These are phyloP conservation scores for Turnix velox DNA, from an alignment of 2,113 vertebrate species.

Conservation along the genomic window DNA sequence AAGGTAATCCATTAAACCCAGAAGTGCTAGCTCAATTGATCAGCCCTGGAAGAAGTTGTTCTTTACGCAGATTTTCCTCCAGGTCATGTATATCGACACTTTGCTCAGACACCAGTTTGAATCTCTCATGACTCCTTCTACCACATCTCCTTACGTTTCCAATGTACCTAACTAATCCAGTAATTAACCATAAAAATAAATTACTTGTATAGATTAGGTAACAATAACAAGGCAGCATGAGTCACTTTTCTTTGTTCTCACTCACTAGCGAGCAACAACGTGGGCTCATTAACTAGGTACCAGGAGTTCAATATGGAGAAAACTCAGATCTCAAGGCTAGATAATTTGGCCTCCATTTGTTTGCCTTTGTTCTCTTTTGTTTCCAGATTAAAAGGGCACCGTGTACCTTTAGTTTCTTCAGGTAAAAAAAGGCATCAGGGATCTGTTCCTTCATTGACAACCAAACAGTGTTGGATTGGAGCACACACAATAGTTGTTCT, in stretches of 20 bases:
- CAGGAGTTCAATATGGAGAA: constrained; percentile 31
- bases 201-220: constrained; percentile 49
- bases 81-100: neutral
- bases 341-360: constrained; percentile 22
- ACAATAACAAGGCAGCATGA: constrained; percentile 47
- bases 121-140: neutral
- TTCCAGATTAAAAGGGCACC: constrained; percentile 54
- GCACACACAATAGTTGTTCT: neutral
- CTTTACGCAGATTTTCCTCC: neutral
- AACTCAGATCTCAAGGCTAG: constrained; percentile 49
- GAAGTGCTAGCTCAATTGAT: neutral
- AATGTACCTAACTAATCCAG: constrained; percentile 47
- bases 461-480: neutral
- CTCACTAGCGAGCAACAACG: constrained; percentile 29
- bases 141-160: neutral
- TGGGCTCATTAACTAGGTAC: constrained; percentile 50
- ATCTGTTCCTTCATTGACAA: neutral
- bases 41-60: neutral
- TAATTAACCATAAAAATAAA: constrained; percentile 55
- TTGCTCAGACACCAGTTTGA: neutral
- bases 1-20: neutral
- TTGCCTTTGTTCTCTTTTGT: constrained; percentile 54
- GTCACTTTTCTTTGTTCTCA: constrained; percentile 52
- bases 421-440: constrained; percentile 15
- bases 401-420: constrained; percentile 36